Evolutionary conservation across 2,888 invertebrate species (phyloP).

Genomic region (Nomada goodeniana): DNA sequence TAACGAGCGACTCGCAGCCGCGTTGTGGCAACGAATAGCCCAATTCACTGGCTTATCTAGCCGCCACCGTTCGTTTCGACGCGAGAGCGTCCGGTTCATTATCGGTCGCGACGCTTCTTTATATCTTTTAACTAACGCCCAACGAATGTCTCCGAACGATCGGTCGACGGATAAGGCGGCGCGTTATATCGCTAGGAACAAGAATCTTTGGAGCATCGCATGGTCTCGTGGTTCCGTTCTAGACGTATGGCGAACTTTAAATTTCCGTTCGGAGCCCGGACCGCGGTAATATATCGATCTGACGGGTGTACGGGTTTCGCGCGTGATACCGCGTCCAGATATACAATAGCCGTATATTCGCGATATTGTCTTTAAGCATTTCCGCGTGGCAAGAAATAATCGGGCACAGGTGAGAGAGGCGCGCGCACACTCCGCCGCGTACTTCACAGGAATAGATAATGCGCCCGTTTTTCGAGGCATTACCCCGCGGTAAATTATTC

Average conservation of each 20-base stretch:
- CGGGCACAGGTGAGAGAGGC: constrained; percentile 27
- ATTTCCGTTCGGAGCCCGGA: not conserved
- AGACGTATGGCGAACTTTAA: not conserved
- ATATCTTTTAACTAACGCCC: constrained; percentile 54
- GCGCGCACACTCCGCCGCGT: constrained; percentile 13
- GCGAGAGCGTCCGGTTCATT: constrained; percentile 41
- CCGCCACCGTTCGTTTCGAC: constrained; percentile 39
- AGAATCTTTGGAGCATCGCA: not conserved
- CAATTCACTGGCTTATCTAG: constrained; percentile 38
- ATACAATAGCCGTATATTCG: constrained; percentile 60
- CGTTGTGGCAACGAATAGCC: constrained; percentile 44
- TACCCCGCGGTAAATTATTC: constrained; percentile 49
- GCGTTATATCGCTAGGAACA: constrained; percentile 35
- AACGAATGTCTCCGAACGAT: constrained; percentile 58
- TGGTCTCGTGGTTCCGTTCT: no score
- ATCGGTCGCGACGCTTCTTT: constrained; percentile 52
- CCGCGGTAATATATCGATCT: constrained; percentile 59
- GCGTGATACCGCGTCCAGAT: constrained; percentile 50
- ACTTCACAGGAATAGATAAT: constrained; percentile 47
- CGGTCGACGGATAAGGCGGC: constrained; percentile 47
- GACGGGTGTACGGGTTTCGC: constrained; percentile 39
- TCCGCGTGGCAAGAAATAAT: constrained; percentile 59
- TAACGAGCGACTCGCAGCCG: constrained; percentile 46
- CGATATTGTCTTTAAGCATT: constrained; percentile 58
- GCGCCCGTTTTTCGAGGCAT: constrained; percentile 40